A percentile compares a stretch with the other conserved stretches of the same genome.
These are phyloP conservation scores for Rhynchopsitta pachyrhyncha DNA, from an alignment of 2,113 vertebrate genomes.

Conservation along the genomic window DNA sequence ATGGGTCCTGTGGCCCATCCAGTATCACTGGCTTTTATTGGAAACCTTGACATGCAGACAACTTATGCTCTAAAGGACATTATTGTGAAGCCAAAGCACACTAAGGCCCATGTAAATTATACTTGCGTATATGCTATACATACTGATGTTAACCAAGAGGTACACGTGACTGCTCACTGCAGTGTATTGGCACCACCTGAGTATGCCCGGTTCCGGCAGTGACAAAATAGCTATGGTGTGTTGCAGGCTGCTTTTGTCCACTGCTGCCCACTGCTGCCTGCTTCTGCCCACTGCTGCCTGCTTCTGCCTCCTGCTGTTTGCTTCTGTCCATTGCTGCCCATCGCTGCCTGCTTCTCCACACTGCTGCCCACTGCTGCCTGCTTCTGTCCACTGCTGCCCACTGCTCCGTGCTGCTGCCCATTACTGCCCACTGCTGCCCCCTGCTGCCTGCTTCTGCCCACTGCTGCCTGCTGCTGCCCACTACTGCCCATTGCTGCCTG, in stretches of 20 bases:
- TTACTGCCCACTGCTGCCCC: background rate
- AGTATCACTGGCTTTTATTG: fast-evolving
- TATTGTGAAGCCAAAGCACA: background rate
- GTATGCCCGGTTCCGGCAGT: background rate
- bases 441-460: background rate
- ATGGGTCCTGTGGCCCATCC: fast-evolving
- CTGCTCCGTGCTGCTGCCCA: background rate
- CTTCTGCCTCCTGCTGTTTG: no score
- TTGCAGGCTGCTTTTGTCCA: background rate
- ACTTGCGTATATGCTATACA: background rate
- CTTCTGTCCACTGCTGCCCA: background rate
- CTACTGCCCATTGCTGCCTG: background rate
- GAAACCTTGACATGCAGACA: fast-evolving
- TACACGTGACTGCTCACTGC: fast-evolving
- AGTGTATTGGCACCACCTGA: background rate
- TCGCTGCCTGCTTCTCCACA: background rate
- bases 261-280: background rate
- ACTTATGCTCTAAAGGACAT: background rate
- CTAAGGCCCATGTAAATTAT: fast-evolving
- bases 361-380: background rate
- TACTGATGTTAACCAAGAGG: background rate
- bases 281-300: no score
- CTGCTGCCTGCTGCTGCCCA: background rate
- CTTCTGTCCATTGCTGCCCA: no score
- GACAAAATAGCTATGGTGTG: background rate